These are phyloP conservation scores for Cephus cinctus DNA, from an alignment of 1,140 invertebrate genomes.

Conservation along the genomic window DNA sequence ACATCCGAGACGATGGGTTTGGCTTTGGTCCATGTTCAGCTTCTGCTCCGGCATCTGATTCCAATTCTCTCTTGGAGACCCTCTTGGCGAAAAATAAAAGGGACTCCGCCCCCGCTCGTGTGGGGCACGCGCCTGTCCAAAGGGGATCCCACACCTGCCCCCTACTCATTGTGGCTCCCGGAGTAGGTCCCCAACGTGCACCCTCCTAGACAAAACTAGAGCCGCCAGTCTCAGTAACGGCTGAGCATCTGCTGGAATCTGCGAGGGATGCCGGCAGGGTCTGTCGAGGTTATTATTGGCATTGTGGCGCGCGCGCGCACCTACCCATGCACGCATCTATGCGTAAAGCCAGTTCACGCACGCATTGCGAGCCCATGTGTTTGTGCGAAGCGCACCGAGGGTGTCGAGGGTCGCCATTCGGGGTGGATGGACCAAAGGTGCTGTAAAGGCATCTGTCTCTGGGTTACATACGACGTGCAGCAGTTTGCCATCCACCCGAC, in stretches of 20 bases:
- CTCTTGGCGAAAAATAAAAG: slow-evolving; percentile 37
- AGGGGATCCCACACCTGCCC: slow-evolving; percentile 50
- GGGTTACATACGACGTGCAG: slow-evolving; percentile 6
- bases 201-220: slow-evolving; percentile 46
- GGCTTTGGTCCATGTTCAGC: too few species aligned
- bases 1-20: too few species aligned
- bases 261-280: slow-evolving; percentile 40
- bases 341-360: too few species aligned
- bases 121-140: slow-evolving; percentile 51
- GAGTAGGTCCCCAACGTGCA: slow-evolving; percentile 22
- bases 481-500: too few species aligned
- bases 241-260: slow-evolving; percentile 54
- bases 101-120: slow-evolving; percentile 54
- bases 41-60: too few species aligned
- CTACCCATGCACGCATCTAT: slow-evolving; percentile 4
- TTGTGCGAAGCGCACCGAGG: background rate
- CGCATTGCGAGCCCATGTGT: background rate
- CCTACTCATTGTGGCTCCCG: slow-evolving; percentile 37
- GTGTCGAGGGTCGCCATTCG: background rate
- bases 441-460: slow-evolving; percentile 26
- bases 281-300: slow-evolving; percentile 54
- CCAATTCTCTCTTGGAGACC: too few species aligned
- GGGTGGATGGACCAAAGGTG: slow-evolving; percentile 15
- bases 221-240: slow-evolving; percentile 17
- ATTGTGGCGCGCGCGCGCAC: slow-evolving; percentile 35